Conservation (phyloP, 2,113 vertebrate genomes). For the Beaufortia kweichowensis region DNA sequence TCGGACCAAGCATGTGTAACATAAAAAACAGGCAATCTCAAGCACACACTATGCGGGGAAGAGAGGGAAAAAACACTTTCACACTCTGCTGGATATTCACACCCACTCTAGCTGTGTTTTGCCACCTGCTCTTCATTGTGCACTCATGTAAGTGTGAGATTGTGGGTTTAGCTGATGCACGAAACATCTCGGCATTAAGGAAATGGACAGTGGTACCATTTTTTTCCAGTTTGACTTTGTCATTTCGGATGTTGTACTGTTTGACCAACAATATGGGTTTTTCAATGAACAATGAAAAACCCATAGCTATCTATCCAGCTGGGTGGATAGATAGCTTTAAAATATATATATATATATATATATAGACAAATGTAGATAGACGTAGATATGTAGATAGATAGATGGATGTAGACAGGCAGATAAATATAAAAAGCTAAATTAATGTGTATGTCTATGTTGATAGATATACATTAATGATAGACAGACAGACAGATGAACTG, state of each 20-base stretch:
- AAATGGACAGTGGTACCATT: neutral
- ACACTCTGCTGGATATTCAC: slow-evolving; percentile 56
- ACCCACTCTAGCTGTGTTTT: slow-evolving; percentile 55
- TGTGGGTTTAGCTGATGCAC: slow-evolving; percentile 46
- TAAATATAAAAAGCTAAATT: too few relatives aligned
- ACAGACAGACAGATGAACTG: too few relatives aligned
- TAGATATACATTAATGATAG: too few relatives aligned
- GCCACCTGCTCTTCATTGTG: slow-evolving; percentile 54
- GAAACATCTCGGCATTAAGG: slow-evolving; percentile 45
- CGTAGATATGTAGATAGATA: neutral
- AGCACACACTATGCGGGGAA: slow-evolving; percentile 29
- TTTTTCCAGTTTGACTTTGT: neutral
- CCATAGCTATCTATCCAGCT: neutral
- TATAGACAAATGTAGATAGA: too few relatives aligned
- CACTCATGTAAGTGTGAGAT: slow-evolving; percentile 58
- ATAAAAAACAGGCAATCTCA: slow-evolving; percentile 46
- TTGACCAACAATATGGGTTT: neutral
- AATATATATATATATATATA: neutral
- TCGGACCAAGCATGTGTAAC: slow-evolving; percentile 40
- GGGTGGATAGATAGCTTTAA: neutral
- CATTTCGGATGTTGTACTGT: neutral
- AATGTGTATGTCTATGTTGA: too few relatives aligned
- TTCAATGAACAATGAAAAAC: neutral
- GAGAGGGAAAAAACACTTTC: slow-evolving; percentile 44
- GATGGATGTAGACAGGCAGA: neutral